Evolutionary conservation across 2,888 invertebrate species (phyloP), one percentile per base, ranked within the genome.

Genomic region (Drosophila longiperda): DNA sequence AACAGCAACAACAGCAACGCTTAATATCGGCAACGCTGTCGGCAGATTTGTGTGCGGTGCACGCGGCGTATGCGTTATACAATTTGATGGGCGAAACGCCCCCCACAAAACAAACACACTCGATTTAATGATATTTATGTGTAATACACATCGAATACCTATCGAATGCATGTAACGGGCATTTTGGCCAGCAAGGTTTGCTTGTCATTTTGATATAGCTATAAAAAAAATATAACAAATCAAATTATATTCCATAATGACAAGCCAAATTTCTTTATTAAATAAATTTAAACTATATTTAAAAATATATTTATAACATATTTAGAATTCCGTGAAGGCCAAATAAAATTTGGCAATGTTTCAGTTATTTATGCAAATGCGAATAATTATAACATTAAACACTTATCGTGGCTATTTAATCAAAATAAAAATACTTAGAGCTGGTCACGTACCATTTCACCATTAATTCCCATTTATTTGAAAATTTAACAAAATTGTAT

Each of bases 121-220:
- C 65, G 60, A 83, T 73, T 67, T 55, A 78, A 74, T 82, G 79
- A 74, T 78, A 71, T 78, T 78, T 70, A 70, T 70, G 50, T 82
- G 63, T 60, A 57, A 78, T 34, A 63, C 40, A 60, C 64, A 73
- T 49, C 32, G 68, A 57, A 69, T 67, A 72, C 66, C 67, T 67
- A 65, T 55, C 29, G 48, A 68, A 33, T 40, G 38, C 5, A 20
- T 11, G 40, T 2, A 11, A 17, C 26, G 17, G 23, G 23, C 29
- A 57, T 38, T 48, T 11, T 7, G 23, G 15, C 9, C 40, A n/a
- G 7, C n/a, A n/a, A 15, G 9, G 34, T 23, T 5, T 26, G 17
- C 20, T 40, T 29, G n/a, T 4, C 15, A 57, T 8, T n/a, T n/a
- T 26, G 23, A 55, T 38, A 17, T 11, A 20, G 34, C 0, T 9